Conservation (phyloP, 2,888 invertebrate species). For the Metopia argyrocephala region DNA sequence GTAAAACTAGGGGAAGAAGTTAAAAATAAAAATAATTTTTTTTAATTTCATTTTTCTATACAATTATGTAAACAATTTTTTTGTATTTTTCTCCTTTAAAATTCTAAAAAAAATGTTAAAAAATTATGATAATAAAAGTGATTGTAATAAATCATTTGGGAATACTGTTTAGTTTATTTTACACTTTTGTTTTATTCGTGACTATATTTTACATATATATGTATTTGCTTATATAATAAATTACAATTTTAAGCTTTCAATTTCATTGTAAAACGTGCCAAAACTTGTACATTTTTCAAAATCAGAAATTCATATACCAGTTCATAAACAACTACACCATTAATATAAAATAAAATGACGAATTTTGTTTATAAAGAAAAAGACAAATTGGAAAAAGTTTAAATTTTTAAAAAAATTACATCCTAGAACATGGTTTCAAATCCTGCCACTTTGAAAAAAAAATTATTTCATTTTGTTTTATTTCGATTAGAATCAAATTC, state of each 20-base stretch:
- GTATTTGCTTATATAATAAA: slow-evolving; percentile 3
- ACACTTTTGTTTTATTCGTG: background rate
- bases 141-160: slow-evolving; percentile 2
- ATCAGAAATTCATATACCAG: background rate
- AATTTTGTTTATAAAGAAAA: background rate
- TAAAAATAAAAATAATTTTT: too few relatives aligned
- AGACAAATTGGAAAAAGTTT: too few relatives aligned
- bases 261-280: slow-evolving; percentile 36
- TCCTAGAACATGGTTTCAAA: too few relatives aligned
- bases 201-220: slow-evolving; percentile 1
- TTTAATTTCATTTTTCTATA: too few relatives aligned
- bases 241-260: slow-evolving; percentile 9
- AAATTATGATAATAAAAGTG: background rate
- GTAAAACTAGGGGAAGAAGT: too few relatives aligned
- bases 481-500: too few relatives aligned
- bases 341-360: slow-evolving; percentile 13
- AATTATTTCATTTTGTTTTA: too few relatives aligned
- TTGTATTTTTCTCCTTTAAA: too few relatives aligned
- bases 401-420: too few relatives aligned
- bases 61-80: too few relatives aligned
- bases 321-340: slow-evolving; percentile 6
- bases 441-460: too few relatives aligned
- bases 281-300: background rate
- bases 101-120: background rate
- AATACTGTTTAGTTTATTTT: slow-evolving; percentile 22